Percentiles rank a stretch among this genome's conserved stretches.
Conservation (phyloP, 2,113 vertebrate species). For the Dunckerocampus dactyliophorus region DNA sequence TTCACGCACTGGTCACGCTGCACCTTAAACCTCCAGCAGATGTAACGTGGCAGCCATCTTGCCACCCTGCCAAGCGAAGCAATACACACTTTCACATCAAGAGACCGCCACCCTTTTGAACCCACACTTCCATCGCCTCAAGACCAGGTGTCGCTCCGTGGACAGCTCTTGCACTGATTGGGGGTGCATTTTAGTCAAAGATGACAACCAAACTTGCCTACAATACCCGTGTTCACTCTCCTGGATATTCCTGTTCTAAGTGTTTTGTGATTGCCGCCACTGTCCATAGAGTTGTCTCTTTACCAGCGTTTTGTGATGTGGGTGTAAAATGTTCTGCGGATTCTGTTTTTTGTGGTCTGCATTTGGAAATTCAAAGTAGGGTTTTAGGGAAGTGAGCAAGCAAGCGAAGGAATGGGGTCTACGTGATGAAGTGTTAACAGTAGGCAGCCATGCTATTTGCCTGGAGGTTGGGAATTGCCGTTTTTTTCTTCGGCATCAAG, state of each 20-base stretch:
- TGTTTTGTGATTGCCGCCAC: slow-evolving; percentile 44
- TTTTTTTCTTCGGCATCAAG: slow-evolving; percentile 4
- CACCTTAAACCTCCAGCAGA: slow-evolving; percentile 38
- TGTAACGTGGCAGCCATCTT: slow-evolving; percentile 19
- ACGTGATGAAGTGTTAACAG: too few relatives aligned
- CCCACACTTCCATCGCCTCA: neutral
- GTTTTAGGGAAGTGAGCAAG: slow-evolving; percentile 10
- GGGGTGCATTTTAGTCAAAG: slow-evolving; percentile 30
- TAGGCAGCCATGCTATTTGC: too few relatives aligned
- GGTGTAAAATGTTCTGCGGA: slow-evolving; percentile 24
- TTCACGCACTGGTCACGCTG: slow-evolving; percentile 50
- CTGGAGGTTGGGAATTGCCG: too few relatives aligned
- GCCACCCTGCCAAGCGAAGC: slow-evolving; percentile 23
- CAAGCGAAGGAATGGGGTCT: neutral
- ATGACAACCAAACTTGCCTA: slow-evolving; percentile 44
- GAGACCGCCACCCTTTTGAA: neutral
- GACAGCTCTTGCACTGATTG: slow-evolving; percentile 35
- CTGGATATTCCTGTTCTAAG: slow-evolving; percentile 42
- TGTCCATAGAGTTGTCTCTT: slow-evolving; percentile 31
- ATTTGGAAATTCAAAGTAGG: slow-evolving; percentile 11
- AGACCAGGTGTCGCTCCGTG: slow-evolving; percentile 9
- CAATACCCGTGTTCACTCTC: slow-evolving; percentile 38
- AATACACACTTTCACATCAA: slow-evolving; percentile 22
- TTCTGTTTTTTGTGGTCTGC: neutral
- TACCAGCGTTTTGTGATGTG: slow-evolving; percentile 28